Evolutionary conservation across 1,140 invertebrate species (phyloP), one percentile per base, ranked within the genome.

Genomic region (Pachypsylla venusta): DNA sequence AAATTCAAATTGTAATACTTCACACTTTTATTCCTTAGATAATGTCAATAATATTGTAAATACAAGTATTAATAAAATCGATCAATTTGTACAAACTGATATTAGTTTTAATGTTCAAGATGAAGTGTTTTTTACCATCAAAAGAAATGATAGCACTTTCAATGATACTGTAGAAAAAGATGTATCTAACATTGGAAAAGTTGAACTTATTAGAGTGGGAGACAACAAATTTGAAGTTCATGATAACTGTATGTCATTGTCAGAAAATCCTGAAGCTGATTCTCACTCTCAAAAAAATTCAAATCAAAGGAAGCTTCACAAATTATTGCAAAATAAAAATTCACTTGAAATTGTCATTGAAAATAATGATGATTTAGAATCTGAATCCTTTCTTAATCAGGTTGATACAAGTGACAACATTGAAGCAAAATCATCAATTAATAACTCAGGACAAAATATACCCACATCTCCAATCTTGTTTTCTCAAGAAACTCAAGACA

Each of bases 61-160:
- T 35, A 35, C 10, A 12, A 35, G 30, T 12, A 16, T 16, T 19
- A 48, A 48, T 10, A 48, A 48, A 5, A 48, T 4, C 42, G 22
- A 48, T 48, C 42, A 48, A n/a, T 19, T n/a, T 48, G n/a, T n/a
- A 19, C 42, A 48, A n/a, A 48, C 42, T n/a, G 42, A 48, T 48
- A 4, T 48, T 10, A 48, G 42, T 48, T 48, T 48, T 22, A 48
- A 22, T 4, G n/a, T 22, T 19, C 22, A 19, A 19, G 16, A 48
- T 48, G n/a, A 48, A 19, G 42, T 48, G 4, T 48, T 22, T 7
- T 48, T 48, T 48, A 22, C 22, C 16, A n/a, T 48, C 16, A 48
- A 48, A n/a, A 48, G 22, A 19, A 22, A 48, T 5, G 22, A 5
- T n/a, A 19, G 22, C 22, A n/a, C 16, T 10, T 10, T 22, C 10